A percentile compares a stretch with the other conserved stretches of the same genome.
Conservation (phyloP, 1,140 invertebrate genomes). For the Saxidomus purpurata region DNA sequence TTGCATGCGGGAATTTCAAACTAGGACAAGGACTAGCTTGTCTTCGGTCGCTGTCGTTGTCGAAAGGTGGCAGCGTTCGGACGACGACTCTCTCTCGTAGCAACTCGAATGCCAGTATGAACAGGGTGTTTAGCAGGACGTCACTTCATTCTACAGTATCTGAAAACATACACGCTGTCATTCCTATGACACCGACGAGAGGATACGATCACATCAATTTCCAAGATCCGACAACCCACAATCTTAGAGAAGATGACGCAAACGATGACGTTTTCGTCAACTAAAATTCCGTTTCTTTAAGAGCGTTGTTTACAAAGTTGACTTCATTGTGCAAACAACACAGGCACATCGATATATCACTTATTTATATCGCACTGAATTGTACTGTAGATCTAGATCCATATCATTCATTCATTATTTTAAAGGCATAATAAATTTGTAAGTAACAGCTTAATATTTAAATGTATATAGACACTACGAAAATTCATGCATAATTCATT, state of each 20-base stretch:
- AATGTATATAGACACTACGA: too few relatives aligned
- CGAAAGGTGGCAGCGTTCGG: neutral
- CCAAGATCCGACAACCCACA: neutral
- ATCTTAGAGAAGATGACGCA: neutral
- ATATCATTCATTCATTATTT: too few relatives aligned
- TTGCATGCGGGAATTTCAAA: constrained; percentile 19
- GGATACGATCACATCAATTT: neutral
- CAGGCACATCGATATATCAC: too few relatives aligned
- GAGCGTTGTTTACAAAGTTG: too few relatives aligned
- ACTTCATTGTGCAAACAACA: too few relatives aligned
- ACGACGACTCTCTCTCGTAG: constrained; percentile 5
- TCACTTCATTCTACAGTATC: constrained; percentile 45
- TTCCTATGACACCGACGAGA: neutral
- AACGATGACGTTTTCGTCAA: constrained; percentile 4
- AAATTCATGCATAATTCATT: too few relatives aligned
- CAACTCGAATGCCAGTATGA: constrained; percentile 22
- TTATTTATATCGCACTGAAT: too few relatives aligned
- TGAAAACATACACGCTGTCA: constrained; percentile 16
- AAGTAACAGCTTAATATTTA: too few relatives aligned
- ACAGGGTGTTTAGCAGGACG: constrained; percentile 47
- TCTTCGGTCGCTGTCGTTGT: neutral
- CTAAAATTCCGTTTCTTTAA: too few relatives aligned
- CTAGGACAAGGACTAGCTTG: neutral
- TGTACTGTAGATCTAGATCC: too few relatives aligned
- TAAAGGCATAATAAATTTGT: too few relatives aligned